phyloP scores from a whole-genome alignment of 1,140 invertebrate genomes.

The Brachionus sp. region DNA sequence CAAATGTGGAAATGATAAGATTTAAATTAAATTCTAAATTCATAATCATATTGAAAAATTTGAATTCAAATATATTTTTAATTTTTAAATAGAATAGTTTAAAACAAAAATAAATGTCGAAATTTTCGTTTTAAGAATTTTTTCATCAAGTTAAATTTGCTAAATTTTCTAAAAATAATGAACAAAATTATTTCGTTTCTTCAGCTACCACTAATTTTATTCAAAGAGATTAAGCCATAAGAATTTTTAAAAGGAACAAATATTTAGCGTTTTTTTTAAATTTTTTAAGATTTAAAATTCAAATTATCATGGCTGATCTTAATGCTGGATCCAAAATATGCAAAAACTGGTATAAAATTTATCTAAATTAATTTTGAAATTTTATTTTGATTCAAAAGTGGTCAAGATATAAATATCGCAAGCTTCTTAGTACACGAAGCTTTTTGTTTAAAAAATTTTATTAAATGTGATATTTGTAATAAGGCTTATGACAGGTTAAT shows the following conservation, averaged over 20 bases:
- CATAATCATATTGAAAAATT: too few species aligned
- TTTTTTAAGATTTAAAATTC: neutral
- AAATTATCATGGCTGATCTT: neutral
- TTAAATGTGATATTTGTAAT: constrained; percentile 3
- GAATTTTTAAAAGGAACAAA: too few species aligned
- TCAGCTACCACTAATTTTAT: constrained; percentile 13
- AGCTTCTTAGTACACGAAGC: constrained; percentile 13
- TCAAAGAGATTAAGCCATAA: too few species aligned
- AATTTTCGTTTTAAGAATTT: neutral
- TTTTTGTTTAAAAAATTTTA: constrained; percentile 27
- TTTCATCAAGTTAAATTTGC: constrained; percentile 35
- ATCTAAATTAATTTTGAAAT: neutral
- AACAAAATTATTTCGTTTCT: constrained; percentile 18
- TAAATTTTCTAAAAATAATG: neutral
- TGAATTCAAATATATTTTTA: too few species aligned
- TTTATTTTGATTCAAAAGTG: neutral
- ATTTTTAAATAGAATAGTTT: neutral
- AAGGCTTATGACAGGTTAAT: constrained; percentile 22
- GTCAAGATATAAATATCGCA: neutral
- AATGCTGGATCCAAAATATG: neutral
- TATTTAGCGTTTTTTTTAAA: neutral
- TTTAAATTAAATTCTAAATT: too few species aligned
- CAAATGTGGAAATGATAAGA: too few species aligned
- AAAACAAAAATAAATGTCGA: neutral
- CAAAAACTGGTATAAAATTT: neutral